Evolutionary conservation across 2,113 vertebrate genomes (phyloP), one percentile per base, ranked within the genome.

Genomic region (Hypomesus transpacificus): DNA sequence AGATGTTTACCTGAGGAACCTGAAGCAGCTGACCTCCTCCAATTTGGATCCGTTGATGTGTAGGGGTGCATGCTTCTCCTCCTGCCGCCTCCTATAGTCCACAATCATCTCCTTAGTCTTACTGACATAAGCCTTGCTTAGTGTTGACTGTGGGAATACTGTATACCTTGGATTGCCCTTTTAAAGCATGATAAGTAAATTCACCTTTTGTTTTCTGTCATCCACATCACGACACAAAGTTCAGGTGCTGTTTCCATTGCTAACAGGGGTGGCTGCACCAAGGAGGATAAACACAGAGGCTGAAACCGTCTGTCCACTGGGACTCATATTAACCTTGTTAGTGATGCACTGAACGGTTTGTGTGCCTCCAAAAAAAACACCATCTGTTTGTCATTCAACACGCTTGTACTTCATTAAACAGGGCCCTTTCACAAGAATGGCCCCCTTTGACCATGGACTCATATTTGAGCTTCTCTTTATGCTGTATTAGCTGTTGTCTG

Each of bases 311-410:
- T 66, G 80, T 80, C 79, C 78, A 46, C 9, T 79, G 80, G 78
- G 85, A 76, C 81, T 82, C 70, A 78, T 86, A 87, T 89, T 86
- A 87, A 85, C 87, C 81, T 81, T 83, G 87, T 89, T 87, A 85
- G 76, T 77, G 71, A 87, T 84, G 85, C 85, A 84, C 63, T 69
- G 72, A 80, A 79, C 70, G 84, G 71, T 80, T 76, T 68, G 71
- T 85, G 75, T 67, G 69, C 64, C 71, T 61, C 17, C 24, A 1
- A 78, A 80, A 78, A 81, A 74, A 60, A 46, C 54, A 73, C 81
- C 31, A 81, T 83, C 81, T 88, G 86, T 87, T 89, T 89, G 80
- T 86, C 82, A 87, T 89, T 85, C 78, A 85, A 75, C 53, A 62
- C 61, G 28, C 67, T 86, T 82, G 80, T 67, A 84, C 81, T 86